Evolutionary conservation across 2,888 invertebrate species (phyloP), one percentile per base, ranked within the genome.

Genomic region (Aspidapion aeneum): DNA sequence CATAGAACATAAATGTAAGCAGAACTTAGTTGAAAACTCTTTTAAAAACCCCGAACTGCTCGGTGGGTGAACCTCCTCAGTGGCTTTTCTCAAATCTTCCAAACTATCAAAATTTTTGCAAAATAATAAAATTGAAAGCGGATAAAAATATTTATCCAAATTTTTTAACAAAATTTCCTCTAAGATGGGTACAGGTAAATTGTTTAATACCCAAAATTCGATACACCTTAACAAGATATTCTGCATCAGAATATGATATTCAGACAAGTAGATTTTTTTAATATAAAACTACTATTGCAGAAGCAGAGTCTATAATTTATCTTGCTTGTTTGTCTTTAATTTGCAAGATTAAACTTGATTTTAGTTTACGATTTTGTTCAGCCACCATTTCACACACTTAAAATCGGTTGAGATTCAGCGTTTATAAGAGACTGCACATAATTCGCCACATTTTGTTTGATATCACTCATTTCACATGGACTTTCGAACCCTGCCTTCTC

Each of bases 131-230:
- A 81, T 78, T 12, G 80, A 79, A 22, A 81, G 70, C 0, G 81
- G 81, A 71, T 80, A 80, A 70, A 80, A 81, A 70, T 80, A 80
- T 65, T 80, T 81, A 69, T 80, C 80, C 76, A 81, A 76, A 70
- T 81, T 69, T n/a, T 80, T 80, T 58, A 81, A 70, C 55, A 81
- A 69, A 58, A 80, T 74, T 65, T 73, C 75, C 69, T 81, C 81
- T 55, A 81, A 69, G 52, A 78, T 73, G 48, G 73, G 69, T 60
- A 80, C 78, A 9, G 81, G 81, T 55, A 81, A 69, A 66, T 74
- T 76, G 63, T 77, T 78, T 5, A 73, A 69, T 59, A 81, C 68
- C 81, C 81, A 81, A 73, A 81, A 81, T 63, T 81, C 80, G 60
- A 81, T 80, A 62, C 78, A 78, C 69, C 79, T 78, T 65, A 80